Evolutionary conservation across 2,888 invertebrate species (phyloP), one percentile per base, ranked within the genome.

Genomic region (Phortica okadai): DNA sequence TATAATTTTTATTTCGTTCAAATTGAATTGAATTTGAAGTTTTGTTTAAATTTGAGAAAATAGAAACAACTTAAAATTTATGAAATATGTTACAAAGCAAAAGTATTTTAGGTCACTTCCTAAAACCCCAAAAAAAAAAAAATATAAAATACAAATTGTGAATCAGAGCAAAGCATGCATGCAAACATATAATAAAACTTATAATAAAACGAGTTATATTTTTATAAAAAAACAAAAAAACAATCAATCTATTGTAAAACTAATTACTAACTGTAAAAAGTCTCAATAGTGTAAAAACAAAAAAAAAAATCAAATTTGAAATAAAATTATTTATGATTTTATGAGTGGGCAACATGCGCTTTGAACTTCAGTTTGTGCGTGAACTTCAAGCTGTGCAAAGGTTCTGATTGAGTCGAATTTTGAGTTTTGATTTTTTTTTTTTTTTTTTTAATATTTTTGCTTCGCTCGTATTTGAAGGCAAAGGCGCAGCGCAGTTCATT

Each of bases 351-450:
- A 33, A 33, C 33, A 33, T 33, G 33, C 33, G 14, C 10, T 69
- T 69, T n/a, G 16, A 44, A 44, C 14, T 72, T 72, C 41, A 72
- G 70, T 72, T 72, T 54, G 5, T 10, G n/a, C 25, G 33, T 25
- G 21, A 25, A 56, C 21, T 72, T 72, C 54, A 33, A 4, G 11
- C 70, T 33, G 56, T 33, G 70, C 56, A 72, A 72, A 72, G 14
- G 70, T 72, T 45, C n/a, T 21, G 41, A 33, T 33, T 33, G 33
- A 33, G 33, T 33, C 1, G 33, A 33, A 5, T 33, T 33, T 33
- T 33, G 33, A 33, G 33, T 4, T 50, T 44, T 44, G 10, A 6
- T 44, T 14, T 45, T 67, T 6, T 66, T 16, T 0, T 66, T 44
- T 44, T 44, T 14, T 45, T 67, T 6, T 66, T 16, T 0, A 66